phyloP scores from a whole-genome alignment of 2,797 vertebrate species.

The Paguma larvata region DNA sequence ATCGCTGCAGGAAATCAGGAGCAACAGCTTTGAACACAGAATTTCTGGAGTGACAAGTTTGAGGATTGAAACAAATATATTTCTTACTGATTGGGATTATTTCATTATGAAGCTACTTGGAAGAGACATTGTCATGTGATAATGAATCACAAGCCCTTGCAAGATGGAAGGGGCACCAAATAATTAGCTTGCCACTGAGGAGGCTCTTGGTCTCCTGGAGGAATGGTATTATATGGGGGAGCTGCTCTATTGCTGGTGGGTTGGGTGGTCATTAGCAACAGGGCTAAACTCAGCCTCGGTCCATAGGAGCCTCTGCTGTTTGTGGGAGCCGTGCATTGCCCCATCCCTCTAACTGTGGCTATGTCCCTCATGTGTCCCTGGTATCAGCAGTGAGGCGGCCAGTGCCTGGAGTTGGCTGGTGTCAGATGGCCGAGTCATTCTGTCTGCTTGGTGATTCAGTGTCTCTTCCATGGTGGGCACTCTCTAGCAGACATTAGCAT shows the following conservation, averaged over 20 bases:
- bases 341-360: not conserved
- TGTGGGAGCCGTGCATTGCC: not conserved
- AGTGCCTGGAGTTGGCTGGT: not conserved
- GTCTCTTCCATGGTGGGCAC: not conserved
- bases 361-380: not conserved
- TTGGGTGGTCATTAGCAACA: not conserved
- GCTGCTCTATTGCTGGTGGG: not conserved
- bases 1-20: not conserved
- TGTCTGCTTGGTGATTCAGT: not conserved
- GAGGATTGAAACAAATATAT: not conserved
- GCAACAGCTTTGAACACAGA: not conserved
- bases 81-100: not conserved
- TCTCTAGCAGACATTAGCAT: not conserved
- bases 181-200: not conserved
- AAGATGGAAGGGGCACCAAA: not conserved
- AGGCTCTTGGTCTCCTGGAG: not conserved
- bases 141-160: not conserved
- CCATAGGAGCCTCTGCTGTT: not conserved
- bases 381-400: not conserved
- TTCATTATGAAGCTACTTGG: not conserved
- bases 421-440: not conserved
- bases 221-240: not conserved
- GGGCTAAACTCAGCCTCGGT: not conserved
- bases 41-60: not conserved
- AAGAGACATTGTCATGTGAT: not conserved